A percentile compares a stretch with the other conserved stretches of the same genome.
Evolutionary conservation across 2,113 vertebrate species (phyloP).

Genomic region (Tautogolabrus adspersus): DNA sequence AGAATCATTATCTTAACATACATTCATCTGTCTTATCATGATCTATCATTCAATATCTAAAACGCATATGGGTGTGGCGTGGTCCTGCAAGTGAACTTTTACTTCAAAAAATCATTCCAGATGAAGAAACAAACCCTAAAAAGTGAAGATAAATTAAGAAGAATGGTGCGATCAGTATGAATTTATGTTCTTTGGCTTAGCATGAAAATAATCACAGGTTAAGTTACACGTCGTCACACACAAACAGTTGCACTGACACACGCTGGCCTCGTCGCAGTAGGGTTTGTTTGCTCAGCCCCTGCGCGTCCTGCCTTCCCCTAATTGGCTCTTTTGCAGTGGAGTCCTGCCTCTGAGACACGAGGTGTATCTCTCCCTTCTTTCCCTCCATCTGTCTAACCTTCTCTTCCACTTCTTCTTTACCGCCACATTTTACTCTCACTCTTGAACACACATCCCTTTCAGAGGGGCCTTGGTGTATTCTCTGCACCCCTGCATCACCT

Average conservation of each 20-base stretch:
- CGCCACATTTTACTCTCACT: conserved; percentile 33
- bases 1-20: no score
- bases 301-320: conserved; percentile 49
- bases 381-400: conserved; percentile 14
- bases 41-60: no score
- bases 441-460: conserved; percentile 2
- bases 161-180: background rate
- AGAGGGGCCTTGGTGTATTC: conserved; percentile 4
- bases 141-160: background rate
- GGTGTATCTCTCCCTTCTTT: conserved; percentile 24
- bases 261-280: conserved; percentile 29
- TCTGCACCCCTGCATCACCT: conserved; percentile 13
- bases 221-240: conserved; percentile 18
- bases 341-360: conserved; percentile 35
- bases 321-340: conserved; percentile 63
- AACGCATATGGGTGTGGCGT: no score
- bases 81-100: no score
- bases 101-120: background rate
- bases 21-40: no score
- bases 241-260: conserved; percentile 23
- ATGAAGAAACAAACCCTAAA: background rate
- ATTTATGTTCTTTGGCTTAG: conserved; percentile 17
- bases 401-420: conserved; percentile 11
- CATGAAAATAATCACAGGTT: conserved; percentile 51
- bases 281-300: conserved; percentile 41